Evolutionary conservation across 2,888 invertebrate genomes (phyloP).

Genomic region (Cantharis lateralis): DNA sequence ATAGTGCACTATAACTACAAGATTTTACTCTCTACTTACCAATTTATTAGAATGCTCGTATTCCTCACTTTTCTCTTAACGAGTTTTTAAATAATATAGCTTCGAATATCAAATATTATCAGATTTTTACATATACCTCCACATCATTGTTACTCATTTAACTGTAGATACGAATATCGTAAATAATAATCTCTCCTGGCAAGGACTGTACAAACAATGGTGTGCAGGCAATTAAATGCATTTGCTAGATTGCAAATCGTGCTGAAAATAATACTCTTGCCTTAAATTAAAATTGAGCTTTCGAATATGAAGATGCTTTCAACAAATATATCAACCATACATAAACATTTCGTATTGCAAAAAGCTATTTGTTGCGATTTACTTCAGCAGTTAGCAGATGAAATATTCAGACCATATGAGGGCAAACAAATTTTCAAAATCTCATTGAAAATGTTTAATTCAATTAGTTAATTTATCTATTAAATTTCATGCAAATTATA

Average conservation of each 20-base stretch:
- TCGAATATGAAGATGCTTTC: background rate
- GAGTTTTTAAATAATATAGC: background rate
- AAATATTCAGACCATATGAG: background rate
- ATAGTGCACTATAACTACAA: background rate
- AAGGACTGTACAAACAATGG: too few species aligned
- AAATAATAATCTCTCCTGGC: too few species aligned
- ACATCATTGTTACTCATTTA: too few species aligned
- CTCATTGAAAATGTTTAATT: background rate
- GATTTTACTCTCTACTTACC: background rate
- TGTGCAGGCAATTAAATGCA: background rate
- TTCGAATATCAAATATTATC: too few species aligned
- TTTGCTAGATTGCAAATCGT: background rate
- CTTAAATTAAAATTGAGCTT: background rate
- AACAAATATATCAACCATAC: background rate
- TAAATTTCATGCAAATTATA: background rate
- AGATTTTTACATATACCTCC: too few species aligned
- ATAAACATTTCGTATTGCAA: background rate
- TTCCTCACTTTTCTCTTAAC: background rate
- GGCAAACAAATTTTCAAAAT: background rate
- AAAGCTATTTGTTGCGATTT: background rate
- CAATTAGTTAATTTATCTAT: background rate
- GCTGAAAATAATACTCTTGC: background rate
- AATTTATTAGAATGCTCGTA: background rate
- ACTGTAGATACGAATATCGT: too few species aligned
- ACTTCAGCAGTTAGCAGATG: background rate